phyloP scores from a whole-genome alignment of 2,113 vertebrate species.

The Peucedramus taeniatus region DNA sequence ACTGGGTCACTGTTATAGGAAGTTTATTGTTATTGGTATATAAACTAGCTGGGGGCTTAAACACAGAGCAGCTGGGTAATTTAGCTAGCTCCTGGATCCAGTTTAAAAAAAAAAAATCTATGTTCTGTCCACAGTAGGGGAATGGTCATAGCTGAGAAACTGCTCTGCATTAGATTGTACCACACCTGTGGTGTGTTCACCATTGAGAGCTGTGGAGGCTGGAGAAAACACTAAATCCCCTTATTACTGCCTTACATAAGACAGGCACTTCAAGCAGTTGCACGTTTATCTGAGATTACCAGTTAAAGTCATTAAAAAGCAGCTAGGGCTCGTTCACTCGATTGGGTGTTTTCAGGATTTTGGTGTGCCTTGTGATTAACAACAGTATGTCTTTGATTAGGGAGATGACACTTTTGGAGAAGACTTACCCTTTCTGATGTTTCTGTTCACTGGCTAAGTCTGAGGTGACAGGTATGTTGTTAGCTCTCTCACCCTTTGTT shows the following conservation, averaged over 20 bases:
- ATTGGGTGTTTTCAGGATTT: conserved; percentile 34
- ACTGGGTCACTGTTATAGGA: conserved; percentile 58
- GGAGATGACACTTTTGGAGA: neutral
- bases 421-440: conserved; percentile 23
- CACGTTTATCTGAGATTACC: conserved; percentile 68
- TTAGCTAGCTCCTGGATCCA: conserved; percentile 78
- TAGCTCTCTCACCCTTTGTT: neutral
- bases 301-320: conserved; percentile 67
- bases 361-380: neutral
- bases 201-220: neutral
- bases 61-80: conserved; percentile 74
- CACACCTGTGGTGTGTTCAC: conserved; percentile 70
- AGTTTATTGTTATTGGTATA: conserved; percentile 77
- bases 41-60: conserved; percentile 71
- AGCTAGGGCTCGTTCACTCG: conserved; percentile 22
- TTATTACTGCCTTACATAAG: conserved; percentile 62
- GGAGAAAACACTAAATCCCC: conserved; percentile 57
- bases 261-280: conserved; percentile 54
- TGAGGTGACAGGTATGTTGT: neutral
- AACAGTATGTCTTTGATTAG: conserved; percentile 49
- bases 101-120: conserved; percentile 69
- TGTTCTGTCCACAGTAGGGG: conserved; percentile 69
- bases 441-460: neutral
- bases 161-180: neutral
- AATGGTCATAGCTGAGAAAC: conserved; percentile 56